A percentile compares a stretch with the other conserved stretches of the same genome.
Conservation (phyloP, 2,797 vertebrate species). For the Buceros bicornis region DNA sequence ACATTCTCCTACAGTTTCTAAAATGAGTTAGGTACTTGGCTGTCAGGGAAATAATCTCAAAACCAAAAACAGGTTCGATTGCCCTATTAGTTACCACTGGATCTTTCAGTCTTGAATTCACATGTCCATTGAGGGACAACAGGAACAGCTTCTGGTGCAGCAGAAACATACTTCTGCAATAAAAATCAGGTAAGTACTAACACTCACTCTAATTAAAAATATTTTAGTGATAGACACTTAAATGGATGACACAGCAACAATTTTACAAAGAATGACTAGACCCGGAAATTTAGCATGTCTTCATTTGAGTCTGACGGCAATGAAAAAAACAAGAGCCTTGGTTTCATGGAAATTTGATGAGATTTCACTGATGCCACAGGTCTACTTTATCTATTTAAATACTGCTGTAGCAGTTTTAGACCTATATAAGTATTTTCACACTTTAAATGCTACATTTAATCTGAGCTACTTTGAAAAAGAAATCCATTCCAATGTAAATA, state of each 20-base stretch:
- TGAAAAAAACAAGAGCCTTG: constrained; percentile 16
- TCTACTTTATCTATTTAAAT: constrained; percentile 4
- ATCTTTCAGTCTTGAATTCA: background rate
- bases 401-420: background rate
- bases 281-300: background rate
- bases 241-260: constrained; percentile 50
- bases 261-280: constrained; percentile 42
- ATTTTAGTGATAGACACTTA: constrained; percentile 31
- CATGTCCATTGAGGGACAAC: background rate
- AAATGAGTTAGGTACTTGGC: background rate
- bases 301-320: constrained; percentile 45
- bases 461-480: background rate
- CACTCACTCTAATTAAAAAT: background rate
- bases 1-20: background rate
- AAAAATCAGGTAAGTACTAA: background rate
- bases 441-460: background rate
- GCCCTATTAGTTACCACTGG: background rate
- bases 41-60: background rate
- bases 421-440: background rate
- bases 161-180: background rate
- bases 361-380: constrained; percentile 15
- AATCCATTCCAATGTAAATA: background rate
- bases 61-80: background rate
- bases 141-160: background rate
- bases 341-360: background rate